Evolutionary conservation across 2,888 invertebrate species (phyloP).

Genomic region (Catocala fraxini): DNA sequence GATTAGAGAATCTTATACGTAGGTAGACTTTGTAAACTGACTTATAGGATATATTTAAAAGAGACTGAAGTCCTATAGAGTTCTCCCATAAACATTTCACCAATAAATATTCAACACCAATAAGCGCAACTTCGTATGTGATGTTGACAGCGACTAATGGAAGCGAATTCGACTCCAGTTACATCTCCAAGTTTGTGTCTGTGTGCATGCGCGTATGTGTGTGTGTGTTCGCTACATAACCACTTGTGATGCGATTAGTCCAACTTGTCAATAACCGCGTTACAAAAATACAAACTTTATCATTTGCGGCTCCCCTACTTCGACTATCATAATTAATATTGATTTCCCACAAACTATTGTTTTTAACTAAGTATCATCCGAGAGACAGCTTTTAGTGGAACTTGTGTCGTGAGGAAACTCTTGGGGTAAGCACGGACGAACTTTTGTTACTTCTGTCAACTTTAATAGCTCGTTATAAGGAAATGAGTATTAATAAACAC

Average conservation of each 20-base stretch:
- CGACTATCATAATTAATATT: slow-evolving; percentile 46
- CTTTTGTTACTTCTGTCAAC: slow-evolving; percentile 17
- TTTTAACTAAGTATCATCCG: slow-evolving; percentile 28
- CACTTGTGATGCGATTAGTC: slow-evolving; percentile 28
- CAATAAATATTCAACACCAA: slow-evolving; percentile 4
- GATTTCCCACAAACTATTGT: slow-evolving; percentile 50
- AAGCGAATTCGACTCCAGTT: slow-evolving; percentile 12
- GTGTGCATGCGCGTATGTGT: not conserved
- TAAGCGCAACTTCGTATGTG: not conserved
- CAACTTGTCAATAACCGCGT: slow-evolving; percentile 48
- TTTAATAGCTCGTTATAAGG: slow-evolving; percentile 26
- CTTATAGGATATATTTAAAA: too few species aligned
- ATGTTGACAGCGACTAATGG: slow-evolving; percentile 5
- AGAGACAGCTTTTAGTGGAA: slow-evolving; percentile 16
- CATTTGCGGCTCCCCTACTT: slow-evolving; percentile 48
- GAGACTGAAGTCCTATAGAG: too few species aligned
- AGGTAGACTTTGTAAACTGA: too few species aligned
- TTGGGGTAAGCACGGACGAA: not conserved
- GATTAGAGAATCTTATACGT: too few species aligned
- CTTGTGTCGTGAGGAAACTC: not conserved
- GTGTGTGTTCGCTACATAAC: slow-evolving; percentile 28
- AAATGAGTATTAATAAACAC: slow-evolving; percentile 23
- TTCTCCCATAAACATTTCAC: slow-evolving; percentile 1
- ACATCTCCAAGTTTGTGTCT: too few species aligned
- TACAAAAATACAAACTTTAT: slow-evolving; percentile 60